These are phyloP conservation scores for Sebastes vulpes DNA, from an alignment of 2,797 vertebrate genomes.

Conservation along the genomic window DNA sequence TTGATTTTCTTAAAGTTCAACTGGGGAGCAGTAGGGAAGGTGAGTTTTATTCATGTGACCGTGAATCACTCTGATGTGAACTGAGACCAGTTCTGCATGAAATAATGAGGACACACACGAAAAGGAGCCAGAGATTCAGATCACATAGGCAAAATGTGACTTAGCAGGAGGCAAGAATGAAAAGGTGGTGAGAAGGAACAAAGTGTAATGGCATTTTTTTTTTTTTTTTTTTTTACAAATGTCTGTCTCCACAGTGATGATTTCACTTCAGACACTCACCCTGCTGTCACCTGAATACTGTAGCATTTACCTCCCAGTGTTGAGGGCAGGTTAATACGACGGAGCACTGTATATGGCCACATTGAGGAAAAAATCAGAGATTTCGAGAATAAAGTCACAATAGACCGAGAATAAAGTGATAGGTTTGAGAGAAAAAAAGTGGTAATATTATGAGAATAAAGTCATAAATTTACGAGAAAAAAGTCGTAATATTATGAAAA, in stretches of 20 bases:
- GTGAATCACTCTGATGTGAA: constrained; percentile 1
- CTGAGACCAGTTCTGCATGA: constrained; percentile 3
- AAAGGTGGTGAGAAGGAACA: background rate
- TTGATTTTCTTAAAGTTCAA: background rate
- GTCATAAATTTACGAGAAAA: no score
- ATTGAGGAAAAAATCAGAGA: no score
- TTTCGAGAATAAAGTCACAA: no score
- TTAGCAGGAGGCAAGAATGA: background rate
- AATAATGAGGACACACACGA: background rate
- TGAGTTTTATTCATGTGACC: background rate
- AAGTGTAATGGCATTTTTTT: background rate
- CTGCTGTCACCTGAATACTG: background rate
- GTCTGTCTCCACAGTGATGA: background rate
- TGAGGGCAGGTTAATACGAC: constrained; percentile 10
- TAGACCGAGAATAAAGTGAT: no score
- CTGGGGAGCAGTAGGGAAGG: background rate
- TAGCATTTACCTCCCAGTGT: constrained; percentile 15
- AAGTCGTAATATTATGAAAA: no score
- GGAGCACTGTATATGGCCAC: no score
- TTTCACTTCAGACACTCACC: background rate
- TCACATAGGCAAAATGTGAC: background rate
- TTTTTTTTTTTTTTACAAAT: constrained; percentile 1
- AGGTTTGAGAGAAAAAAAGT: no score
- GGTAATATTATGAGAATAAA: no score
- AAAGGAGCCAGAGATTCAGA: background rate